phyloP scores from a whole-genome alignment of 2,113 vertebrate genomes.

The Poeciliopsis prolifica region DNA sequence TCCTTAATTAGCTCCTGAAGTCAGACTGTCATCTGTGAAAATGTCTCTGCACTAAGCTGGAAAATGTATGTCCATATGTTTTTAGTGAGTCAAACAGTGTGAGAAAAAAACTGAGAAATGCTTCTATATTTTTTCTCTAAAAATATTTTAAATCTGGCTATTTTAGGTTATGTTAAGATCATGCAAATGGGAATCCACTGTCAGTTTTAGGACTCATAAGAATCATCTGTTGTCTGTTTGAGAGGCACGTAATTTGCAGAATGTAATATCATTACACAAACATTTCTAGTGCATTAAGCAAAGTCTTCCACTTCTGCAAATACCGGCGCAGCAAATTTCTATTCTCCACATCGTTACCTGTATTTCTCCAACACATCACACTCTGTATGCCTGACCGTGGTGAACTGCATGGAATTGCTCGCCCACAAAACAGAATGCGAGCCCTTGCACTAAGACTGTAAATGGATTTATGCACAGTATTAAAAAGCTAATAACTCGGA shows the following conservation, averaged over 20 bases:
- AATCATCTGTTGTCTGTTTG: too few relatives aligned
- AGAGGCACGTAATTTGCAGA: too few relatives aligned
- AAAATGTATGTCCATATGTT: conserved; percentile 62
- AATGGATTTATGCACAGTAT: conserved; percentile 72
- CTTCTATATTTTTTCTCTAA: too few relatives aligned
- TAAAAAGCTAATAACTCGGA: conserved; percentile 73
- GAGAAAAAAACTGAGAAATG: too few relatives aligned
- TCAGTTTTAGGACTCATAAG: too few relatives aligned
- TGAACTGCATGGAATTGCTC: conserved; percentile 23
- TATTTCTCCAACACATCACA: conserved; percentile 19
- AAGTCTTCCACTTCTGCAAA: not conserved
- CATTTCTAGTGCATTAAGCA: not conserved
- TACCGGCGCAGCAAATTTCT: not conserved
- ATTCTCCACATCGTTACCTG: conserved; percentile 15
- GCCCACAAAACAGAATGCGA: not conserved
- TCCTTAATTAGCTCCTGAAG: conserved; percentile 50
- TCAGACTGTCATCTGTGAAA: conserved; percentile 44
- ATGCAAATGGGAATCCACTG: too few relatives aligned
- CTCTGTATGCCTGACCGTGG: conserved; percentile 18
- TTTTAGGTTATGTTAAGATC: too few relatives aligned
- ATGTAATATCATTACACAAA: not conserved
- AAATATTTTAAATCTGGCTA: too few relatives aligned
- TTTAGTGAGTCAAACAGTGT: not conserved
- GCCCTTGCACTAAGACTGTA: conserved; percentile 16
- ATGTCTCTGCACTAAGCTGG: conserved; percentile 48